Conservation (phyloP, 2,888 invertebrate genomes). For the Notocelia uddmanniana region DNA sequence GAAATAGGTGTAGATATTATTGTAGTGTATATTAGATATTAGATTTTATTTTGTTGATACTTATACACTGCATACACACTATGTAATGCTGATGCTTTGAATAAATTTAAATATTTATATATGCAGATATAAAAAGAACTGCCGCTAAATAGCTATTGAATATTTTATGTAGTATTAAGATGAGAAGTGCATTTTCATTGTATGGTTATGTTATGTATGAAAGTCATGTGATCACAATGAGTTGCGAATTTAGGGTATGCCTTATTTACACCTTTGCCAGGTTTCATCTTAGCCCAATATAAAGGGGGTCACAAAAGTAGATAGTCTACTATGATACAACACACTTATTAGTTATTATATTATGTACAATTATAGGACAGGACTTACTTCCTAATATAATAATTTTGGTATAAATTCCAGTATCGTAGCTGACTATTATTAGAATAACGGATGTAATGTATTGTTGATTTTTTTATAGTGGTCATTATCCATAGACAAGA, state of each 20-base stretch:
- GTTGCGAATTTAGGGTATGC: neutral
- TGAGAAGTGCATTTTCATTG: neutral
- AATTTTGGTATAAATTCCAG: too few relatives aligned
- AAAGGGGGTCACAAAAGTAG: too few relatives aligned
- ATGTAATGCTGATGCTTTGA: too few relatives aligned
- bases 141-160: too few relatives aligned
- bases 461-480: neutral
- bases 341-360: too few relatives aligned
- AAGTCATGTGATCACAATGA: neutral
- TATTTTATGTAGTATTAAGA: neutral
- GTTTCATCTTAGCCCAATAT: neutral
- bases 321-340: too few relatives aligned
- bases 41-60: neutral
- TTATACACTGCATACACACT: conserved; percentile 10
- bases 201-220: neutral
- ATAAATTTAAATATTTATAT: too few relatives aligned
- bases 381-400: too few relatives aligned
- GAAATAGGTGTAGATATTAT: conserved; percentile 1
- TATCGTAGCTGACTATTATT: too few relatives aligned
- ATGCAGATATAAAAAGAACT: too few relatives aligned
- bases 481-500: neutral
- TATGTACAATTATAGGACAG: too few relatives aligned
- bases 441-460: too few relatives aligned
- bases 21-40: neutral
- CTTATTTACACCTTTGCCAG: neutral